Conservation (phyloP, 2,888 invertebrate genomes). For the Eumerus sabulonum region DNA sequence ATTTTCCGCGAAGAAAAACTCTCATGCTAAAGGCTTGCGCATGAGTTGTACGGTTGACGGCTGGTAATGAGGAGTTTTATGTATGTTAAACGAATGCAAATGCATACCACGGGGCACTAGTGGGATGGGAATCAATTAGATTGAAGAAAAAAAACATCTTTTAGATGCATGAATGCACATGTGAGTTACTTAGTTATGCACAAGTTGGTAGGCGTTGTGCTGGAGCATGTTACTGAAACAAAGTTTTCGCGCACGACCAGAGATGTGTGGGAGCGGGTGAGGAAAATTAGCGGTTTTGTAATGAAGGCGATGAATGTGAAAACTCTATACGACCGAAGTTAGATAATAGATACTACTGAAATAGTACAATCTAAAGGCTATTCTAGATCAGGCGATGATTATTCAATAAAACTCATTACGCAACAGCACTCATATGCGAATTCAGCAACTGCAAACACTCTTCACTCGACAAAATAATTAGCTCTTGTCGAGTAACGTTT, state of each 20-base stretch:
- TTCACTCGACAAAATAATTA: too few relatives aligned
- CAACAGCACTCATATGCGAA: too few relatives aligned
- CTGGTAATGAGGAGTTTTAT: slow-evolving; percentile 32
- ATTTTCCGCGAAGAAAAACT: slow-evolving; percentile 16
- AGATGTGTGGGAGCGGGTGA: slow-evolving; percentile 27
- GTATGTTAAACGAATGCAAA: slow-evolving; percentile 48
- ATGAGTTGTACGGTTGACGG: too few relatives aligned
- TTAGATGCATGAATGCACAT: too few relatives aligned
- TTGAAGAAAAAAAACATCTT: too few relatives aligned
- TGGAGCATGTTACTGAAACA: slow-evolving; percentile 9
- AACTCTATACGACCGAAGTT: slow-evolving; percentile 18
- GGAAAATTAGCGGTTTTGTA: slow-evolving; percentile 25
- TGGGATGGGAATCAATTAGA: slow-evolving; percentile 51
- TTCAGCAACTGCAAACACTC: too few relatives aligned
- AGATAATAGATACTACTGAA: slow-evolving; percentile 6
- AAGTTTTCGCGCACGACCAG: slow-evolving; percentile 40
- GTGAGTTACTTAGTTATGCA: too few relatives aligned
- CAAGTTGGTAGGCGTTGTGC: background rate
- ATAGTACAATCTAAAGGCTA: too few relatives aligned
- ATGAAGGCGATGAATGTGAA: slow-evolving; percentile 19
- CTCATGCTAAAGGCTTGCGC: too few relatives aligned
- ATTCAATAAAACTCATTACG: too few relatives aligned
- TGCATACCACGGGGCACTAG: slow-evolving; percentile 5
- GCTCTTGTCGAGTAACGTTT: too few relatives aligned
- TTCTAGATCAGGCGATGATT: too few relatives aligned